These are phyloP conservation scores for Danio rerio DNA, from an alignment of 2,113 vertebrate species.

Conservation along the genomic window DNA sequence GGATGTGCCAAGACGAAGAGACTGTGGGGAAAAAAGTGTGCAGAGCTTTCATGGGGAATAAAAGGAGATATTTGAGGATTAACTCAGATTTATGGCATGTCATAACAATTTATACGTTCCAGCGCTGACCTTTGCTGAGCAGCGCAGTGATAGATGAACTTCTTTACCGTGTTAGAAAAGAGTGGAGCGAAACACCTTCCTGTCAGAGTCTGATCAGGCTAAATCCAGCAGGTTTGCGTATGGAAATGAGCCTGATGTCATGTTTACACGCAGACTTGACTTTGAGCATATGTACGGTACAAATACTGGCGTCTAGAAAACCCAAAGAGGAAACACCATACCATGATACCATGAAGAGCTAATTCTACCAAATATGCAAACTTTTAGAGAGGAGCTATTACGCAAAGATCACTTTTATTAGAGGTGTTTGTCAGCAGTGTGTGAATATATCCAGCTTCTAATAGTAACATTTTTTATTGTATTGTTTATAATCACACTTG, in stretches of 20 bases:
- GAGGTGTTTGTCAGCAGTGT: too few relatives aligned
- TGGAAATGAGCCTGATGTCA: conserved; percentile 55
- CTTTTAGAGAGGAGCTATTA: too few relatives aligned
- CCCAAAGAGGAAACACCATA: too few relatives aligned
- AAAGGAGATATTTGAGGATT: conserved; percentile 81
- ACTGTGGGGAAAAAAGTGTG: neutral
- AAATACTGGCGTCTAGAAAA: neutral
- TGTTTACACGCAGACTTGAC: conserved; percentile 36
- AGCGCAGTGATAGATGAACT: conserved; percentile 82
- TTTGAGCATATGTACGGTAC: neutral
- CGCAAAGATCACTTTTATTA: too few relatives aligned
- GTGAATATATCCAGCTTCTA: too few relatives aligned
- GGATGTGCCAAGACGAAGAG: neutral
- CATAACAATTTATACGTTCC: conserved; percentile 80
- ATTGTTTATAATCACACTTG: too few relatives aligned
- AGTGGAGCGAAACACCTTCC: conserved; percentile 76
- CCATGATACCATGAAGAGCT: too few relatives aligned
- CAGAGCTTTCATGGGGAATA: conserved; percentile 70
- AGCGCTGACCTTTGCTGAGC: conserved; percentile 80
- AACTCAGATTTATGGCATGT: conserved; percentile 85
- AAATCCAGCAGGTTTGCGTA: conserved; percentile 57
- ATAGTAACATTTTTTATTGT: too few relatives aligned
- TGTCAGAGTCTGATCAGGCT: conserved; percentile 80
- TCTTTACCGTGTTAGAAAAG: conserved; percentile 83
- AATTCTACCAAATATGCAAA: too few relatives aligned